A percentile compares a stretch with the other conserved stretches of the same genome.
These are phyloP conservation scores for Palythoa grandis DNA, from an alignment of 92 coral and sea anemone species.

Conservation along the genomic window DNA sequence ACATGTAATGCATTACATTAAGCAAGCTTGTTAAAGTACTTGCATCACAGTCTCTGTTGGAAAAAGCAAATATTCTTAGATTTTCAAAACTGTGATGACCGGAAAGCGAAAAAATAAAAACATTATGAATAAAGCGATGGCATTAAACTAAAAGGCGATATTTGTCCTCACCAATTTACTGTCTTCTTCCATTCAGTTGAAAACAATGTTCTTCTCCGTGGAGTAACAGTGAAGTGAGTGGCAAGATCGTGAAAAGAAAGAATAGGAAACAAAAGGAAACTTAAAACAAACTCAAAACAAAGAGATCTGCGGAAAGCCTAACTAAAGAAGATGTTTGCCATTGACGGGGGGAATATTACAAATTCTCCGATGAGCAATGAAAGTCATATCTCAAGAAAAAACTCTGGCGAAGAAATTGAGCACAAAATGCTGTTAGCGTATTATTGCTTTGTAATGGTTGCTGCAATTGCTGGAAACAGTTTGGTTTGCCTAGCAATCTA, in stretches of 20 bases:
- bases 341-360: not conserved
- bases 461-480: conserved; percentile 84
- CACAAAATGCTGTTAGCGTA: conserved; percentile 56
- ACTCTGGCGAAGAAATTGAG: not conserved
- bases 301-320: not conserved
- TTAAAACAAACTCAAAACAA: not conserved
- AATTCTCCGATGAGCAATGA: not conserved
- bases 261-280: not conserved
- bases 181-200: conserved; percentile 3
- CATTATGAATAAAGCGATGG: not conserved
- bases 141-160: not conserved
- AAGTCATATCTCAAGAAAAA: not conserved
- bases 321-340: not conserved
- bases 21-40: not conserved
- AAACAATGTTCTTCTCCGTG: not conserved
- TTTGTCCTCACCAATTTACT: not conserved
- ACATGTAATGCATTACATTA: not conserved
- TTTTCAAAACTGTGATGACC: not conserved
- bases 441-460: conserved; percentile 62
- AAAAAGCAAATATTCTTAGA: not conserved
- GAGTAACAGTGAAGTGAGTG: not conserved
- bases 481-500: conserved; percentile 85
- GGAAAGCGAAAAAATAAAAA: not conserved
- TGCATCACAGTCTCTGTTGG: not conserved
- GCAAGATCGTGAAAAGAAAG: not conserved